Base-by-base conservation (phyloP, 2,888 invertebrate species). In the Nomada fucata region DNA sequence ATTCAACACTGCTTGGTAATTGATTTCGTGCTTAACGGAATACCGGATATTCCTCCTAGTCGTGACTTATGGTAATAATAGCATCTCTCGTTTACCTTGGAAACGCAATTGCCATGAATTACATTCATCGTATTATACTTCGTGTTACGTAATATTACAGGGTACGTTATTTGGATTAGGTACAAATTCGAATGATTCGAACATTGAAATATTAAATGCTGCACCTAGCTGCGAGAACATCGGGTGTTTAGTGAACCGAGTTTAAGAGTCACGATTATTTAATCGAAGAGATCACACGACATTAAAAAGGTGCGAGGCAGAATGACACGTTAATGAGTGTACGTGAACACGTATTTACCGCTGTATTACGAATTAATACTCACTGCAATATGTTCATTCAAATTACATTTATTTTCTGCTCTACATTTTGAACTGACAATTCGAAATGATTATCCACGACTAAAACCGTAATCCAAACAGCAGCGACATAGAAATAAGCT, bases 11-110 rank as follows among this genome's bases (percentile, higher is more conserved):
- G 29, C 59, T 65, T 65, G 72, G 44, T 82, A 79, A 84, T 84
- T 78, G 82, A 78, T 82, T 84, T 82, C 69, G 57, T 55, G 70
- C 69, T 78, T 79, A 82, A 79, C 76, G 73, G 68, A 78, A 65
- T 65, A 59, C 50, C 29, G 65, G 47, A 53, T 47, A 52, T 74
- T 81, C 69, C 73, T 69, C 29, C 59, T 59, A 20, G 13, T 52
- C 50, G 26, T 63, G 72, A 79, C 79, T 81, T 65, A 79, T 65
- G 53, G 47, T 64, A 81, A 81, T 81, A 79, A 74, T 44, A 68
- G 50, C 55, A 44, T 55, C 70, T 65, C 64, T 74, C 69, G 65
- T 42, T 29, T n/a, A n/a, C n/a, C 20, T 15, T n/a, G 23, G 18
- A 23, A 5, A 18, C 29, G 47, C 42, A 60, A 61, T 76, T 26